A percentile compares a stretch with the other conserved stretches of the same genome.
Conservation (phyloP, 1,140 invertebrate genomes). For the Mesaphorura yosii region DNA sequence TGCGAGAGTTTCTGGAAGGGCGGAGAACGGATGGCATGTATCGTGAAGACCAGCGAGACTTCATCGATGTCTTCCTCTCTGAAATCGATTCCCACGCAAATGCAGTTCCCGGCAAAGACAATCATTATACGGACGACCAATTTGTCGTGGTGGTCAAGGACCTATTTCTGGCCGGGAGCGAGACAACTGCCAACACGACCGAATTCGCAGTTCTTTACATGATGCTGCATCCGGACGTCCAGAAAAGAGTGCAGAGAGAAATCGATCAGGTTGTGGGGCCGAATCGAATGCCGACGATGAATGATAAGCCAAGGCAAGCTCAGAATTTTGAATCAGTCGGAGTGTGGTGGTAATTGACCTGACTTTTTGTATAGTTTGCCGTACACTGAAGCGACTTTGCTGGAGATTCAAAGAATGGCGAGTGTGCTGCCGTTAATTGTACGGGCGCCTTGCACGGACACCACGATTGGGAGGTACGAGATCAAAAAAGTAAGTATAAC, state of each 20-base stretch:
- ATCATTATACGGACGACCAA: not conserved
- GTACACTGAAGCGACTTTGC: conserved; percentile 61
- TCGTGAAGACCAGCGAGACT: not conserved
- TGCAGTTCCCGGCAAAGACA: not conserved
- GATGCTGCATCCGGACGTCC: conserved; percentile 39
- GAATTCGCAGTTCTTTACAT: conserved; percentile 42
- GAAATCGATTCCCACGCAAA: not conserved
- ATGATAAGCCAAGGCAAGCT: conserved; percentile 39
- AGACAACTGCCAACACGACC: conserved; percentile 28
- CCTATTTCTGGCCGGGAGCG: not conserved
- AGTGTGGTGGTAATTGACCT: too few relatives aligned
- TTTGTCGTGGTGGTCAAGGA: not conserved
- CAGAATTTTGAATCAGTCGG: too few relatives aligned
- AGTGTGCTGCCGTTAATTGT: conserved; percentile 65
- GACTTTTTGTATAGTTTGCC: too few relatives aligned
- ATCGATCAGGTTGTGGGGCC: conserved; percentile 36
- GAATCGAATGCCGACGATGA: conserved; percentile 20
- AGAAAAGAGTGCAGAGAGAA: conserved; percentile 40
- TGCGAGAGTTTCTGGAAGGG: not conserved
- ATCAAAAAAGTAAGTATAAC: not conserved
- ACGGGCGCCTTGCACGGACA: conserved; percentile 44
- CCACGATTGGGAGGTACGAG: not conserved
- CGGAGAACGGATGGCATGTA: not conserved
- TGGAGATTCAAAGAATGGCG: conserved; percentile 64
- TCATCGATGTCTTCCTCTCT: not conserved